A percentile compares a stretch with the other conserved stretches of the same genome.
These are phyloP conservation scores for Mionectes olivaceus DNA, from an alignment of 2,797 vertebrate species.

Conservation along the genomic window DNA sequence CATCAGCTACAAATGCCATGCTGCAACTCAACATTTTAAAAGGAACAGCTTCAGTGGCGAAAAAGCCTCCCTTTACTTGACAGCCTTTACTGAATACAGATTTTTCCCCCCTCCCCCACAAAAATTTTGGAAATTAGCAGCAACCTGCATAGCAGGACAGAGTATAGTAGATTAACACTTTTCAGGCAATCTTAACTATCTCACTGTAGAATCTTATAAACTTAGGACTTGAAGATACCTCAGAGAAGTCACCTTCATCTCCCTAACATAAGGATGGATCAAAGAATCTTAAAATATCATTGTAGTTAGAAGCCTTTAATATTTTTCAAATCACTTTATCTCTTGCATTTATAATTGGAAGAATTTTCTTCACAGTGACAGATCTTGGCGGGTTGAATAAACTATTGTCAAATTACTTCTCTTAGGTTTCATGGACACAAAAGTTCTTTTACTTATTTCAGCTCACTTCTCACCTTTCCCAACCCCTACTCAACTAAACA, in stretches of 20 bases:
- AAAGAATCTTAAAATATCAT: neutral
- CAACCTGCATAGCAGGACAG: neutral
- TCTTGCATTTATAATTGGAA: neutral
- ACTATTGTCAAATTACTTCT: neutral
- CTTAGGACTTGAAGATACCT: neutral
- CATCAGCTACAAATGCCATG: accelerated
- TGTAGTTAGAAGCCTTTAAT: neutral
- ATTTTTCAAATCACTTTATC: neutral
- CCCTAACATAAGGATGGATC: neutral
- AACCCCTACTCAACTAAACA: neutral
- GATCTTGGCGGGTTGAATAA: neutral
- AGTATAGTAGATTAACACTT: neutral
- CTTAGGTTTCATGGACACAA: neutral
- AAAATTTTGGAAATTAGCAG: neutral
- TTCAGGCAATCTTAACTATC: neutral
- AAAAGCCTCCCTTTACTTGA: neutral
- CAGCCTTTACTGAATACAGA: neutral
- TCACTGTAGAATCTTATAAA: neutral
- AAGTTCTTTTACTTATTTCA: neutral
- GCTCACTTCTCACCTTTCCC: neutral
- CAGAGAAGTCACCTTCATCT: neutral
- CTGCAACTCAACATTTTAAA: neutral
- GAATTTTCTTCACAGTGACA: neutral
- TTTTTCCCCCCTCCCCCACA: neutral
- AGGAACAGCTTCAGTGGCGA: neutral